phyloP scores from a whole-genome alignment of 2,888 invertebrate genomes.

The Syrphus vitripennis region DNA sequence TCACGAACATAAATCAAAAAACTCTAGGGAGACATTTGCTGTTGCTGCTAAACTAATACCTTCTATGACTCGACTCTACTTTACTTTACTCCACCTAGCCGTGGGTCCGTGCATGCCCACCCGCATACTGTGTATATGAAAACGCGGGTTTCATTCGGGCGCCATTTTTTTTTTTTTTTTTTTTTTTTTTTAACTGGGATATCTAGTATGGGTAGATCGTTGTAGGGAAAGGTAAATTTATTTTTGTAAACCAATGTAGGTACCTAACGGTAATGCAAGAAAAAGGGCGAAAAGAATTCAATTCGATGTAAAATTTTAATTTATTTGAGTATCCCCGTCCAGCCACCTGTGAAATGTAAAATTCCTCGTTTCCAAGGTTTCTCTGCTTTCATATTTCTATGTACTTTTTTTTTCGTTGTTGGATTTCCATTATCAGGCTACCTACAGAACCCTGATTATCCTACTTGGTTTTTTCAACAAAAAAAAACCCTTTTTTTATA shows the following conservation, averaged over 20 bases:
- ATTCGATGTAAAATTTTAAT: constrained; percentile 71
- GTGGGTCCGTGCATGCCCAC: not conserved
- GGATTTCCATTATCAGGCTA: constrained; percentile 2
- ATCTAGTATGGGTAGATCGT: not conserved
- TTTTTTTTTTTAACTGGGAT: constrained; percentile 12
- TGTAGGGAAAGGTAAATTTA: not conserved
- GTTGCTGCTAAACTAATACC: constrained; percentile 51
- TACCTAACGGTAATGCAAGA: not conserved
- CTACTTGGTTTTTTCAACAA: not conserved
- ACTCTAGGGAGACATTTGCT: constrained; percentile 71
- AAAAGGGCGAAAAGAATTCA: constrained; percentile 50
- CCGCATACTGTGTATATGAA: not conserved
- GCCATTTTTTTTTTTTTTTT: constrained; percentile 7
- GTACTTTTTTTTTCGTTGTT: not conserved
- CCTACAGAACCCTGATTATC: constrained; percentile 35
- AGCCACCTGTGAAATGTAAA: constrained; percentile 71
- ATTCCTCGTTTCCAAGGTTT: constrained; percentile 17
- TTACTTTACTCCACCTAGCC: not conserved
- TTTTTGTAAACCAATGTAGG: not conserved
- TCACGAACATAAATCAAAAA: constrained; percentile 70
- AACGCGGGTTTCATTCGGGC: constrained; percentile 5
- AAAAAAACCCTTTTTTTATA: not conserved
- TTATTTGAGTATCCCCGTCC: constrained; percentile 69
- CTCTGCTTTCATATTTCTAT: not conserved
- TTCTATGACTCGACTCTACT: constrained; percentile 13